A percentile compares a stretch with the other conserved stretches of the same genome.
phyloP scores from a whole-genome alignment of 2,888 invertebrate genomes.

The Sphinx pinastri region DNA sequence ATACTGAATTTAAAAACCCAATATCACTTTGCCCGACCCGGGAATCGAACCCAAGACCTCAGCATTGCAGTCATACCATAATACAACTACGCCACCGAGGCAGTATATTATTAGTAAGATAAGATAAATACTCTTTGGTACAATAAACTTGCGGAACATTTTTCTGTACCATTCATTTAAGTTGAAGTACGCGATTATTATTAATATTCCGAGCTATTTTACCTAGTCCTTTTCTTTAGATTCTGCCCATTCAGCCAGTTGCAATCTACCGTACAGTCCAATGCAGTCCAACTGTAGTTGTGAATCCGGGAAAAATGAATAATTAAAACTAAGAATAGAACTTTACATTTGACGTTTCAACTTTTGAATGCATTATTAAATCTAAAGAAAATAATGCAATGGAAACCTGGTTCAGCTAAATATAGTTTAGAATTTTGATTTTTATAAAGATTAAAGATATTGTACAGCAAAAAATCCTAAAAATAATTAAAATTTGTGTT shows the following conservation, averaged over 20 bases:
- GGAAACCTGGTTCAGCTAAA: neutral
- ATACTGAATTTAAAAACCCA: no score
- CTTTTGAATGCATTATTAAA: constrained; percentile 19
- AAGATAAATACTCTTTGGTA: neutral
- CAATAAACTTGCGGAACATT: neutral
- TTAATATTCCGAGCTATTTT: constrained; percentile 11
- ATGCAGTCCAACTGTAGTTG: constrained; percentile 14
- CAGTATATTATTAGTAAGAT: neutral
- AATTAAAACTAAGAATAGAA: constrained; percentile 23
- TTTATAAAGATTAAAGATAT: neutral
- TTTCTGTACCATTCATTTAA: neutral
- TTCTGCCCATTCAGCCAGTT: constrained; percentile 9
- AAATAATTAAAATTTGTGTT: no score
- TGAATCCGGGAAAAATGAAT: constrained; percentile 21
- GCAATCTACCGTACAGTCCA: constrained; percentile 10
- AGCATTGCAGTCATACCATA: no score
- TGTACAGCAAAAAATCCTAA: no score
- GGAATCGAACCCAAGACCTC: no score
- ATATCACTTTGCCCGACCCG: no score
- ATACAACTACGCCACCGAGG: no score
- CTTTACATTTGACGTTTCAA: constrained; percentile 23
- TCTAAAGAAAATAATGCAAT: constrained; percentile 18
- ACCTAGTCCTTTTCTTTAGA: neutral
- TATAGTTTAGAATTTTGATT: constrained; percentile 14
- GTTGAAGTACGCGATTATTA: constrained; percentile 1